Evolutionary conservation across 1,140 invertebrate species (phyloP), one percentile per base, ranked within the genome.

Genomic region (Drosophila lowei): DNA sequence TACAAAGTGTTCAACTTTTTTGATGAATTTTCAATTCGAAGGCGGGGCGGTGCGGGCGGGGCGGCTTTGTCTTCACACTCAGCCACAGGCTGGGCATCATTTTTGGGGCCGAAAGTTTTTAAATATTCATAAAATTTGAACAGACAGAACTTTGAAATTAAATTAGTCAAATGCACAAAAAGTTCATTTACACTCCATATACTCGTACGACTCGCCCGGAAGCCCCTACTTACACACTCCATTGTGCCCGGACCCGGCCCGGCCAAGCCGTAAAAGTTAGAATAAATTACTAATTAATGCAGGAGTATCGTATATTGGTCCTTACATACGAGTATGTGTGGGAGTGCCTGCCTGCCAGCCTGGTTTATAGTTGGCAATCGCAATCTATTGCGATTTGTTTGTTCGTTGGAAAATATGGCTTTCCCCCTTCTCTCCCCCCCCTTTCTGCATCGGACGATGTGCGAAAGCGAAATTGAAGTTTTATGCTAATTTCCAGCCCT

Each of bases 11-110:
- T 81, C 73, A 86, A 86, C 81, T 86, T 86, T 86, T 86, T 77
- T 86, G 83, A 86, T 86, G 81, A 86, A 86, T 86, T 86, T 86
- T 80, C 81, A 88, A 86, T 86, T 86, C 81, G 83, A 72, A 74
- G 18, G n/a, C n/a, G n/a, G n/a, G n/a, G n/a, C n/a, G n/a, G n/a
- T n/a, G n/a, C n/a, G n/a, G n/a, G n/a, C n/a, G n/a, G n/a, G n/a
- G n/a, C n/a, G n/a, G 18, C 18, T 18, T 18, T 18, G 18, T 18
- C 18, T 18, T 18, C 18, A 1, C 18, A 2, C 18, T 38, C 46
- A 52, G 61, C 47, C 53, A 13, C 18, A 25, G 48, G 67, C 64
- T 48, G 53, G 74, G 49, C 84, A 84, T 81, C 79, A 76, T 76
- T 85, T 79, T 65, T 50, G 16, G 48, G 76, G 44, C 64, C 38